Evolutionary conservation across 2,797 vertebrate genomes (phyloP).

Genomic region (Anguilla anguilla): DNA sequence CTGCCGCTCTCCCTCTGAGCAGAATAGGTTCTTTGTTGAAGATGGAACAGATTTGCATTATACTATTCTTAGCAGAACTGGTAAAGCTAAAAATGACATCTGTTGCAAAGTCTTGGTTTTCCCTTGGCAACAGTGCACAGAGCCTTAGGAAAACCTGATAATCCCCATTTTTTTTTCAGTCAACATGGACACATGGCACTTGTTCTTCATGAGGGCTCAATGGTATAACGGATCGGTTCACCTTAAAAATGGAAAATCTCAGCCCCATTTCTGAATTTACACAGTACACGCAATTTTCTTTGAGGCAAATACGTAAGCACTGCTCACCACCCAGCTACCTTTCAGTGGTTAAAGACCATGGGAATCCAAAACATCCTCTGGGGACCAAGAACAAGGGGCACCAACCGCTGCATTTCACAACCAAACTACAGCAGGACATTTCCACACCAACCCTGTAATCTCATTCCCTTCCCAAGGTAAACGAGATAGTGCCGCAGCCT

Average conservation of each 20-base stretch:
- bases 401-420: background rate
- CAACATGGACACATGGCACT: background rate
- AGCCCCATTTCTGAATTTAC: background rate
- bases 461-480: constrained; percentile 10
- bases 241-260: background rate
- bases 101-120: constrained; percentile 28
- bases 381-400: background rate
- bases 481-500: background rate
- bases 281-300: background rate
- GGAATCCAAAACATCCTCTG: constrained; percentile 22
- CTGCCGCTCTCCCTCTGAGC: background rate
- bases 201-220: background rate
- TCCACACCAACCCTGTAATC: background rate
- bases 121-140: constrained; percentile 26
- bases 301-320: background rate
- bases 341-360: background rate
- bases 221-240: background rate
- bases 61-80: constrained; percentile 42
- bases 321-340: background rate
- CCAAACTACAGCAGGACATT: background rate
- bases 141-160: background rate
- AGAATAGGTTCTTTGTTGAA: constrained; percentile 47
- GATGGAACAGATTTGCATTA: constrained; percentile 41
- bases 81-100: constrained; percentile 36
- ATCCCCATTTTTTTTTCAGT: background rate